A percentile compares a stretch with the other conserved stretches of the same genome.
Conservation (phyloP, 2,888 invertebrate genomes). For the Andrena dorsata region DNA sequence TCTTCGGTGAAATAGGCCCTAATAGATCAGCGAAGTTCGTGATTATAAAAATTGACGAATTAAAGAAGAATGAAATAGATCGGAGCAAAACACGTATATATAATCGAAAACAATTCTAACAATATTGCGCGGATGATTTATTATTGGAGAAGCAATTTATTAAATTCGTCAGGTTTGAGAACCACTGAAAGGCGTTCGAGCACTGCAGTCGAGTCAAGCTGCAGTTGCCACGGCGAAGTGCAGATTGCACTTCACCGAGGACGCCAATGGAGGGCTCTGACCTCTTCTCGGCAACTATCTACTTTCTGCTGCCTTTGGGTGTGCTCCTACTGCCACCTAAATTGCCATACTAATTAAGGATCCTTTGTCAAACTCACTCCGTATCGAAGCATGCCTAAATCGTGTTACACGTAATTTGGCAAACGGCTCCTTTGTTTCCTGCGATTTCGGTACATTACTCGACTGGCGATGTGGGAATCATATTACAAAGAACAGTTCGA, state of each 20-base stretch:
- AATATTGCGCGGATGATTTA: neutral
- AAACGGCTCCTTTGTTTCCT: slow-evolving; percentile 15
- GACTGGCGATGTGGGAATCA: neutral
- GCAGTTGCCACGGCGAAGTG: slow-evolving; percentile 76
- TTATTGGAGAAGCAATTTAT: neutral
- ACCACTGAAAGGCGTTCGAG: slow-evolving; percentile 72
- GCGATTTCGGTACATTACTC: slow-evolving; percentile 21
- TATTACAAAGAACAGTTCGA: slow-evolving; percentile 14
- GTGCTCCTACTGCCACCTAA: slow-evolving; percentile 65
- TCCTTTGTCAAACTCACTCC: slow-evolving; percentile 43
- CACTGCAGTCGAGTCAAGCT: slow-evolving; percentile 73
- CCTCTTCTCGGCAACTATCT: slow-evolving; percentile 74
- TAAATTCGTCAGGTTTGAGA: slow-evolving; percentile 62
- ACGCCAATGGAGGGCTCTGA: slow-evolving; percentile 80
- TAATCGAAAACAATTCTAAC: neutral
- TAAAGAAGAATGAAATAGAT: neutral
- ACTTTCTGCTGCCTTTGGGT: slow-evolving; percentile 68
- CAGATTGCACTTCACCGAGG: slow-evolving; percentile 73
- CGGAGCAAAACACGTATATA: neutral
- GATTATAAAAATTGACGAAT: neutral
- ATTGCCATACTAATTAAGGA: slow-evolving; percentile 65
- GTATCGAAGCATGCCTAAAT: slow-evolving; percentile 10
- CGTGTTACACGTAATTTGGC: slow-evolving; percentile 15
- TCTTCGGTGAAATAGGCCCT: too few relatives aligned
- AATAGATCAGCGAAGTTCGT: neutral